Evolutionary conservation across 37 sponge, comb jelly and placozoan species (phyloP).

Genomic region (Ianthella basta): DNA sequence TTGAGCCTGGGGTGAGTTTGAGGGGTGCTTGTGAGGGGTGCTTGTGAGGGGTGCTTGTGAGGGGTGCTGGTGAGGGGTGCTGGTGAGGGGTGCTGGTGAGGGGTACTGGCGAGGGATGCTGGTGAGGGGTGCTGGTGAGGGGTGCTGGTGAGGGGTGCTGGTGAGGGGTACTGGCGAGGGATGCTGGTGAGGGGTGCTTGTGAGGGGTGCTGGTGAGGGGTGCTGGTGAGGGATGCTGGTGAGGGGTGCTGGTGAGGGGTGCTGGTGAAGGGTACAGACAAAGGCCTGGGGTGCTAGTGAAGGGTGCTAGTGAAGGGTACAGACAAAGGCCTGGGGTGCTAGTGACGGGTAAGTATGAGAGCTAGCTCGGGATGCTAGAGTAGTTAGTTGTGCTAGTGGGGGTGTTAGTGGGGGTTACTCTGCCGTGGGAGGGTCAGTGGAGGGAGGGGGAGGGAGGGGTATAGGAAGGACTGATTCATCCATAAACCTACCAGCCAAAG

Average conservation of each 20-base stretch:
- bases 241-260: not conserved
- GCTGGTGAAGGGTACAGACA: constrained; percentile 27
- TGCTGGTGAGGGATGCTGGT: not conserved
- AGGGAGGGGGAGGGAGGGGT: no score
- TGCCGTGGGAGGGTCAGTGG: no score
- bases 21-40: not conserved
- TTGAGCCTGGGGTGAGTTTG: not conserved
- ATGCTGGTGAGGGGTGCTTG: constrained; percentile 12
- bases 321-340: no score
- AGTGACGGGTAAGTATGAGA: no score
- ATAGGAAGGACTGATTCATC: no score
- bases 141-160: no score
- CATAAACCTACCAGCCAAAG: no score
- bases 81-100: not conserved
- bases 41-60: not conserved
- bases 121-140: not conserved
- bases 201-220: constrained; percentile 8
- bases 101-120: constrained; percentile 6
- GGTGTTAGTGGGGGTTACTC: no score
- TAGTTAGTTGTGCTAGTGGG: no score
- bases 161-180: constrained; percentile 15
- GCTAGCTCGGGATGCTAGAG: no score
- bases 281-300: not conserved
- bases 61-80: not conserved
- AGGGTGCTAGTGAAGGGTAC: not conserved